Conservation (phyloP, 1,140 invertebrate species). For the Anoplophora glabripennis region DNA sequence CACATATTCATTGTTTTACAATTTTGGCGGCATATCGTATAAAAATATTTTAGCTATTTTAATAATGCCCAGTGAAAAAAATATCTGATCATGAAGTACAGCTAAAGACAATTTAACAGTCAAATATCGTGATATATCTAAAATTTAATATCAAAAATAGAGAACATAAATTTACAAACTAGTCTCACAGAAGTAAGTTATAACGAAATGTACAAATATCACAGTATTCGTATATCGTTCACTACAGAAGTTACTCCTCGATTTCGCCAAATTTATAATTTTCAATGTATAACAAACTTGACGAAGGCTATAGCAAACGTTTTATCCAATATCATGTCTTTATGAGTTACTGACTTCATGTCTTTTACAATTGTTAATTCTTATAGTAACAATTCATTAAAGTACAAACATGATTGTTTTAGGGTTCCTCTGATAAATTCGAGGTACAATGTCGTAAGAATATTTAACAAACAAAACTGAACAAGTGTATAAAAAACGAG, state of each 20-base stretch:
- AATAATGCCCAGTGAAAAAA: constrained; percentile 30
- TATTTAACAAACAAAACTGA: constrained; percentile 4
- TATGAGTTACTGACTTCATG: constrained; percentile 16
- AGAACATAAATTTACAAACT: constrained; percentile 29
- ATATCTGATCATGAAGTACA: constrained; percentile 24
- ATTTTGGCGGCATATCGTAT: constrained; percentile 1
- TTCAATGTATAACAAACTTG: constrained; percentile 6
- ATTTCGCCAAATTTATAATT: constrained; percentile 21
- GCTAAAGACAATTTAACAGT: constrained; percentile 23
- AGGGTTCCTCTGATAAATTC: too few relatives aligned
- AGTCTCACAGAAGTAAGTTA: constrained; percentile 33
- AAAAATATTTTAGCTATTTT: not conserved
- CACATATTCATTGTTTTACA: constrained; percentile 5
- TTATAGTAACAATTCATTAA: too few relatives aligned
- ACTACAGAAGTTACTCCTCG: not conserved
- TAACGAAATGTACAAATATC: constrained; percentile 38
- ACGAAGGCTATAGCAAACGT: not conserved
- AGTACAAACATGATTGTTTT: too few relatives aligned
- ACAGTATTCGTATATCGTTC: constrained; percentile 33
- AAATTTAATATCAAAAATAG: constrained; percentile 38
- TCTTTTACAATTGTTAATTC: not conserved
- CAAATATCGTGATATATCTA: constrained; percentile 14
- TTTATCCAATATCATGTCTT: constrained; percentile 13
- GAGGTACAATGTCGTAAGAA: not conserved
- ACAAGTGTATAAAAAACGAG: constrained; percentile 32